Base-by-base conservation (phyloP, 1,140 invertebrate species). In the Habropoda laboriosa region DNA sequence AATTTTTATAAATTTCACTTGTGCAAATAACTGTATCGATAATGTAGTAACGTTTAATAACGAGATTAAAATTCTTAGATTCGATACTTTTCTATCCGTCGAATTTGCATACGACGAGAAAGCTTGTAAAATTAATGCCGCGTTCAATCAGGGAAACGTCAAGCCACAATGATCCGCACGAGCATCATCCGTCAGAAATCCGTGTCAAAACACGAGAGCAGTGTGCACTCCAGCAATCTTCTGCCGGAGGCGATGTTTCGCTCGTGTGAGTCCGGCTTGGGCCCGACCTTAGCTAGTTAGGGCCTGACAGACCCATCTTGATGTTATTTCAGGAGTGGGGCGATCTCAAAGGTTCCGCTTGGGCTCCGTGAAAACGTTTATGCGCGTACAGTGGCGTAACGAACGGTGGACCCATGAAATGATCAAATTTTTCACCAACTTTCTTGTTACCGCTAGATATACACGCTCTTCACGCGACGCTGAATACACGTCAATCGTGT, bases 161-260 rank as follows among this genome's bases (percentile, higher is more conserved):
- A 87, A 89, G 83, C 57, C 67, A 30, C 30, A 57, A 53, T 49
- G 82, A 85, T 80, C 61, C 30, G 58, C 47, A 81, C 78, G 72
- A 87, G 66, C 77, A 72, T 76, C 73, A 83, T 81, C 79, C 89
- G 84, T 88, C 87, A 88, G 68, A 85, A 82, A 83, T 63, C 84
- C 82, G 87, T 91, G 90, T 92, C 91, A 92, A 92, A 92, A 92
- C 88, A 91, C 89, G 78, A 90, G 90, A 91, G 90, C 81, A 83
- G 75, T 77, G 71, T 81, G 81, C 80, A 68, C 79, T 86, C 83
- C 73, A 60, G 82, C 73, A 77, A 86, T 73, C 58, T 75, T 32
- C 55, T 24, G 83, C 79, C 82, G 66, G 82, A 67, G 80, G 78
- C 78, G 40, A 57, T 68, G 68, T 85, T 88, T 79, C 75, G 70